Conservation (phyloP, 2,797 vertebrate species). For the Alauda arvensis region DNA sequence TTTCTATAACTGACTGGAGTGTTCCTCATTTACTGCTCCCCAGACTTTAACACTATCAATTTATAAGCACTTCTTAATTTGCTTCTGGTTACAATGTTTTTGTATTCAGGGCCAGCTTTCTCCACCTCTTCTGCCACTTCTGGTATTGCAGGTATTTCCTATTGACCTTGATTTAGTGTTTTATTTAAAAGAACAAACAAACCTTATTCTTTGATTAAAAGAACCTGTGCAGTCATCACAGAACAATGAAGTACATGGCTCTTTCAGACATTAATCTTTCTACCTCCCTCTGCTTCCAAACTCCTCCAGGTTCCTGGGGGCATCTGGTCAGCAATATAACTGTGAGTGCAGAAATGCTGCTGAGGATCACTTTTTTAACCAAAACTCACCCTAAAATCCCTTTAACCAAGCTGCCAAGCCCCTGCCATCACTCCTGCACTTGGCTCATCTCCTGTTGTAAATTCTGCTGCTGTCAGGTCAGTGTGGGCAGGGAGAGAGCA, state of each 20-base stretch:
- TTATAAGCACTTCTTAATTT: constrained; percentile 27
- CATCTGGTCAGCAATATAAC: background rate
- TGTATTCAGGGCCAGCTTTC: background rate
- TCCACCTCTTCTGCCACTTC: background rate
- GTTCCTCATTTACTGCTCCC: constrained; percentile 17
- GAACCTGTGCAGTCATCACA: rapidly evolving
- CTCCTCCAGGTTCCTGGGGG: background rate
- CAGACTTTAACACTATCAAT: background rate
- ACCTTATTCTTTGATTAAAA: background rate
- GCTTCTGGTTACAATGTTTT: background rate
- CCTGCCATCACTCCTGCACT: background rate
- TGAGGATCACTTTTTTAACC: background rate
- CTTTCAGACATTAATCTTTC: background rate
- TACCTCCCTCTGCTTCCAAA: background rate
- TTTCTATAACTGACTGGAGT: constrained; percentile 13
- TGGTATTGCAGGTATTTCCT: background rate
- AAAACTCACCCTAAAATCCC: background rate
- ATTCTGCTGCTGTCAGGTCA: background rate
- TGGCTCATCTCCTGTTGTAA: background rate
- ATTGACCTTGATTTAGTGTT: background rate
- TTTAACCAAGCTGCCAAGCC: background rate
- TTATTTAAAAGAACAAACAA: background rate
- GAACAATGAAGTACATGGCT: background rate
- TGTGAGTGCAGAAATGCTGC: background rate
- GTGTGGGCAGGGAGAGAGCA: background rate